A percentile compares a stretch with the other conserved stretches of the same genome.
Evolutionary conservation across 2,113 vertebrate genomes (phyloP).

Genomic region (Lepisosteus oculatus): DNA sequence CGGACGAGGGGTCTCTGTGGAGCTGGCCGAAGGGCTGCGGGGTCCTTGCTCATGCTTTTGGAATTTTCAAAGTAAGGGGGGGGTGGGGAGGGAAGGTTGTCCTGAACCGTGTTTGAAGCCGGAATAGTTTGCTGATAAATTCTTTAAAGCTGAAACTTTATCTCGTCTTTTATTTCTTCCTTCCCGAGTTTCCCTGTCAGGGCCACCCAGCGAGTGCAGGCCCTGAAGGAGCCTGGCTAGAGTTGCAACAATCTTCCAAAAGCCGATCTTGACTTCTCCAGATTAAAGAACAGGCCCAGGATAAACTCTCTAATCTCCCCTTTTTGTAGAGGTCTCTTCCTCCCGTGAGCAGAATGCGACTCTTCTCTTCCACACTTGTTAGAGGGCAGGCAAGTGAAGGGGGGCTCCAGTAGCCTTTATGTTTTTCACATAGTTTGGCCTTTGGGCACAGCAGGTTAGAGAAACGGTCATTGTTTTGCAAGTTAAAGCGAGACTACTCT

Average conservation of each 20-base stretch:
- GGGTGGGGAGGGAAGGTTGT: too few species aligned
- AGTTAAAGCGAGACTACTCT: too few species aligned
- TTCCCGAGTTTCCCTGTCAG: not conserved
- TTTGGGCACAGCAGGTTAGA: too few species aligned
- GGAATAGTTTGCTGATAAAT: slow-evolving; percentile 20
- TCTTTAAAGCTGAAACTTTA: too few species aligned
- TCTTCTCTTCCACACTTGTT: not conserved
- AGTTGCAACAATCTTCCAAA: slow-evolving; percentile 12
- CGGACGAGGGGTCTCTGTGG: too few species aligned
- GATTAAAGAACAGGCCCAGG: slow-evolving; percentile 12
- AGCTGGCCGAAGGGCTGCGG: too few species aligned
- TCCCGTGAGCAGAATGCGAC: not conserved
- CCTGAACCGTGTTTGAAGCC: not conserved
- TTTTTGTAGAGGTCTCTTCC: not conserved
- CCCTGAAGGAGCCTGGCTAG: not conserved
- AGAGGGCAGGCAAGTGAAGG: not conserved
- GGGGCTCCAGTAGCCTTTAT: too few species aligned
- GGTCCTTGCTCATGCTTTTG: too few species aligned
- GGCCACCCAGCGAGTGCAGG: slow-evolving; percentile 27
- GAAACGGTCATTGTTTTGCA: too few species aligned
- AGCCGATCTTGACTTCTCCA: slow-evolving; percentile 9
- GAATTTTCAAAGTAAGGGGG: too few species aligned
- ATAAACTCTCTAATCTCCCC: slow-evolving; percentile 4
- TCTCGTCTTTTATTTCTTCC: not conserved
- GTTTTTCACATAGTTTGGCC: too few species aligned